Base-by-base conservation (phyloP, 2,888 invertebrate genomes). In the Hanleya hanleyi region DNA sequence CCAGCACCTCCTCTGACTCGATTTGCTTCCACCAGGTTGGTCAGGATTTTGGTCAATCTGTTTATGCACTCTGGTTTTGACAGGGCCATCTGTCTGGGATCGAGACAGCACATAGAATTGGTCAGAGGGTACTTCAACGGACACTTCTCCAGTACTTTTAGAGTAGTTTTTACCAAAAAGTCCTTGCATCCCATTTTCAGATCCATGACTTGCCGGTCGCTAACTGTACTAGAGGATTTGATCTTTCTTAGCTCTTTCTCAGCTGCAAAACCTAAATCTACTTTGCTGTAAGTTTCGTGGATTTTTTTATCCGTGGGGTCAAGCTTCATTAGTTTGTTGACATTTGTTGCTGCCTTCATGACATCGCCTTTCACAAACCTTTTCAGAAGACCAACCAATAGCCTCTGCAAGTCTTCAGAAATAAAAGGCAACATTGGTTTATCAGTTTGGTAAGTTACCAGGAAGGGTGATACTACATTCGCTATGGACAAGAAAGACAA, bases 381-480 rank as follows among this genome's bases (percentile, higher is more conserved):
- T 9, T 32, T 4, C 9, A 9, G 1, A 15, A 57, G 15, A 4
- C 15, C 4, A 29, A 15, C 18, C 2, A 22, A 1, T 57, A 57
- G n/a, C 7, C 18, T 33, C 6, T 26, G 32, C 15, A 68, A n/a
- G 33, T 68, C 51, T 5, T 47, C 29, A 35, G 29, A 33, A 6
- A 68, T 12, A n/a, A 50, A 50, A 1, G 68, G 68, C 4, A 50
- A 6, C 68, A 68, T 50, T 12, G 68, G 68, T 47, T 49, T 51
- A 37, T 50, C 50, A 9, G 29, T 18, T 51, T 68, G 68, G 22
- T 68, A 68, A n/a, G n/a, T n/a, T n/a, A n/a, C n/a, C n/a, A n/a
- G n/a, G n/a, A n/a, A n/a, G n/a, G n/a, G n/a, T 32, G 35, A 15
- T 6, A 68, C 6, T 33, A 50, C 50, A 3, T 35, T 35, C 5